Percentiles rank a stretch among this genome's conserved stretches.
Evolutionary conservation across 2,888 invertebrate species (phyloP).

Genomic region (Tryphoninae sp.): DNA sequence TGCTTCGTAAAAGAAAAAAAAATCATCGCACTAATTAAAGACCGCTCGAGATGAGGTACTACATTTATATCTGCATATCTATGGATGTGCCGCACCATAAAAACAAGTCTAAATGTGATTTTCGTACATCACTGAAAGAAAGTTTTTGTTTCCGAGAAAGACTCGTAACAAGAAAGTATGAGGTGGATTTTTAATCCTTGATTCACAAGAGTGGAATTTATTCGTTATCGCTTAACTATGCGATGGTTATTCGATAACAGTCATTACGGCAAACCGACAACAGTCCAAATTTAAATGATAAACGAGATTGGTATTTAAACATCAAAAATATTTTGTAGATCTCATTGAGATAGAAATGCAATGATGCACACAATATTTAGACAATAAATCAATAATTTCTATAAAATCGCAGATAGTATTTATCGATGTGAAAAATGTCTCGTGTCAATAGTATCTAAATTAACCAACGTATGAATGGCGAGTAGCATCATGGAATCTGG

Average conservation of each 20-base stretch:
- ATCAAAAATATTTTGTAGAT: constrained; percentile 65
- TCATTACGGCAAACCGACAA: constrained; percentile 21
- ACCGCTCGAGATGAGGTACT: constrained; percentile 44
- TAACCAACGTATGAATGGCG: not conserved
- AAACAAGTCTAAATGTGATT: constrained; percentile 34
- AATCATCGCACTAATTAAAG: constrained; percentile 61
- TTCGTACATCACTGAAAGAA: constrained; percentile 37
- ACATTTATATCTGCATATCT: constrained; percentile 28
- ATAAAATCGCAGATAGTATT: not conserved
- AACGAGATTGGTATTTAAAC: constrained; percentile 59
- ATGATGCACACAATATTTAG: constrained; percentile 23
- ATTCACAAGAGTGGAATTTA: constrained; percentile 21
- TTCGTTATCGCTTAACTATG: constrained; percentile 1
- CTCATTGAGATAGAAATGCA: constrained; percentile 59
- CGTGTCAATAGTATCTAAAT: not conserved
- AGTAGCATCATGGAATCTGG: not conserved
- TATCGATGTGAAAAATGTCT: not conserved
- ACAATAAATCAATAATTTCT: constrained; percentile 1
- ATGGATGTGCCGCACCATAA: constrained; percentile 26
- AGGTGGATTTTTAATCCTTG: constrained; percentile 26
- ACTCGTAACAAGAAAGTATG: constrained; percentile 24
- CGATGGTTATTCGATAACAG: constrained; percentile 23
- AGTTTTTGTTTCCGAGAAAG: constrained; percentile 48
- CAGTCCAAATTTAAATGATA: constrained; percentile 45
- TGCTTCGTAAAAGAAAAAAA: constrained; percentile 45